Percentiles rank a stretch among this genome's conserved stretches.
Evolutionary conservation across 2,888 invertebrate species (phyloP).

Genomic region (Spilosoma lubricipeda): DNA sequence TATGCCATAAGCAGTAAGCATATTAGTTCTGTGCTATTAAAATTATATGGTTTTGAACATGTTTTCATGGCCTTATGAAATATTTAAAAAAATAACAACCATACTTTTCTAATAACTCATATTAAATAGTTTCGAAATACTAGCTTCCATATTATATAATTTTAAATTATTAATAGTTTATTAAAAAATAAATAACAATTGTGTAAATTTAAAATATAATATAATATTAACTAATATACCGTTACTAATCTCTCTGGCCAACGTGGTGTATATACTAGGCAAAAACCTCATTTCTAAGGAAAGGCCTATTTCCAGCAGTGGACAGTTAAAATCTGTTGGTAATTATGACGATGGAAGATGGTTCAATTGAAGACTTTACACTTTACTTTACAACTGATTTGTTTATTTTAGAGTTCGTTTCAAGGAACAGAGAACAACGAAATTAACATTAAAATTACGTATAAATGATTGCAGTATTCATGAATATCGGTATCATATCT

Average conservation of each 20-base stretch:
- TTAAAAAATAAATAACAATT: slow-evolving; percentile 6
- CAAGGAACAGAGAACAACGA: background rate
- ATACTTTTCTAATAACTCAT: background rate
- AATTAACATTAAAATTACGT: background rate
- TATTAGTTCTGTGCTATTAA: background rate
- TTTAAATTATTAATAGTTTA: background rate
- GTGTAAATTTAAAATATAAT: background rate
- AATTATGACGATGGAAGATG: background rate
- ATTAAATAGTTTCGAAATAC: background rate
- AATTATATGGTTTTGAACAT: background rate
- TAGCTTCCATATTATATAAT: background rate
- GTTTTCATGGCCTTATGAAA: background rate
- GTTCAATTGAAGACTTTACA: background rate
- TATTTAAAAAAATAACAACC: background rate
- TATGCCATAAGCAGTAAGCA: background rate
- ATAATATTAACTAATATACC: background rate
- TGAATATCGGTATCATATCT: background rate
- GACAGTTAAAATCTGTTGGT: too few relatives aligned
- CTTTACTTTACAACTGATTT: background rate
- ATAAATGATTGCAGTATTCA: background rate
- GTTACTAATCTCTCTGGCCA: background rate
- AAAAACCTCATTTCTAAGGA: too few relatives aligned
- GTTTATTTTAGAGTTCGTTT: background rate
- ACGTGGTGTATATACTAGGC: too few relatives aligned
- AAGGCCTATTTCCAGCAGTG: too few relatives aligned